Evolutionary conservation across 2,797 vertebrate genomes (phyloP).

Genomic region (Leptatherina wallacei): DNA sequence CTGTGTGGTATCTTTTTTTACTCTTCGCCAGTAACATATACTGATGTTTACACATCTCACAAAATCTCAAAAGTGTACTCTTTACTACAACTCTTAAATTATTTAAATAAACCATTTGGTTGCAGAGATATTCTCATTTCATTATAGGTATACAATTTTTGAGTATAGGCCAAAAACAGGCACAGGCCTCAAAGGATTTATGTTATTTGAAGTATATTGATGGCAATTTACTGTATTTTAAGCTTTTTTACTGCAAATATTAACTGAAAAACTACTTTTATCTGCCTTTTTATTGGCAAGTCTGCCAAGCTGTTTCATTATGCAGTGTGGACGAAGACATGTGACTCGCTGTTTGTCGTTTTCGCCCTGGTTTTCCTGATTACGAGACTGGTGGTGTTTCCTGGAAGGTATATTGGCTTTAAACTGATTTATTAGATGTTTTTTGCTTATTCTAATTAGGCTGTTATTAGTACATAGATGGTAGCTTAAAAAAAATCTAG

Average conservation of each 20-base stretch:
- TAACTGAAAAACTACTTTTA: background rate
- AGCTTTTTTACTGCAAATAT: background rate
- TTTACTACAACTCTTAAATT: too few species aligned
- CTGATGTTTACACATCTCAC: too few species aligned
- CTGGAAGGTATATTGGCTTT: constrained; percentile 79
- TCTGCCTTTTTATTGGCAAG: constrained; percentile 66
- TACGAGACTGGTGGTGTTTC: constrained; percentile 88
- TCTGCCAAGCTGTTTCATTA: constrained; percentile 92
- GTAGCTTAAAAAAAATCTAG: background rate
- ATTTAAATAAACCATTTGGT: too few species aligned
- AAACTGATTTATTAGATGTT: background rate
- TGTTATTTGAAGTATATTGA: background rate
- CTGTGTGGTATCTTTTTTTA: too few species aligned
- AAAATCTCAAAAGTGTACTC: too few species aligned
- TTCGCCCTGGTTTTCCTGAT: constrained; percentile 88
- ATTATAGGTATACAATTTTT: too few species aligned
- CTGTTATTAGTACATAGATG: background rate
- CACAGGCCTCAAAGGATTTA: too few species aligned
- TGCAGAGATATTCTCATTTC: too few species aligned
- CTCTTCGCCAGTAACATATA: too few species aligned
- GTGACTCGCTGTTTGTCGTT: constrained; percentile 87
- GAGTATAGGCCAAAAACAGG: too few species aligned
- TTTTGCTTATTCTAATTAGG: background rate
- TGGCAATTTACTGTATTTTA: background rate
- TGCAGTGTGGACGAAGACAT: constrained; percentile 85